phyloP scores from a whole-genome alignment of 2,797 vertebrate genomes.

The Steatocranus sp. region DNA sequence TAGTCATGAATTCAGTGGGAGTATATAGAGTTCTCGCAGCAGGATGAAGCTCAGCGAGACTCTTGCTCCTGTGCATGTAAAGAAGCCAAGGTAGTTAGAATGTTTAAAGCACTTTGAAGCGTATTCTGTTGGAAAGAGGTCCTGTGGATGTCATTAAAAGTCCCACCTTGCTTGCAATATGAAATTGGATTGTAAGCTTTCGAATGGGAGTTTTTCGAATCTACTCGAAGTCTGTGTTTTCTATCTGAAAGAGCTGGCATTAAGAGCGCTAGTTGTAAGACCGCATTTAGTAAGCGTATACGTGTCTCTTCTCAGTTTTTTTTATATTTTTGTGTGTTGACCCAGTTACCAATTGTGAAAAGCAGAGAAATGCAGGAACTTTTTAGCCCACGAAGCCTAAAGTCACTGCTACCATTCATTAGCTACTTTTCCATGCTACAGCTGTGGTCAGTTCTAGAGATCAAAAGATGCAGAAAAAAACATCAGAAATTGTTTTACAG shows the following conservation, averaged over 20 bases:
- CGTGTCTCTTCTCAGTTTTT: neutral
- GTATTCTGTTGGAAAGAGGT: neutral
- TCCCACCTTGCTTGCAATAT: neutral
- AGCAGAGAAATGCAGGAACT: neutral
- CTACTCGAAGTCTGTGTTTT: neutral
- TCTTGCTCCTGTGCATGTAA: neutral
- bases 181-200: neutral
- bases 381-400: neutral
- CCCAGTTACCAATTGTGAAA: slow-evolving; percentile 1
- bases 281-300: neutral
- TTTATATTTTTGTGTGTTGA: neutral
- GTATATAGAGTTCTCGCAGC: neutral
- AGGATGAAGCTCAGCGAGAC: neutral
- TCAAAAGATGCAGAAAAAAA: slow-evolving; percentile 26
- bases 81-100: neutral
- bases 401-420: slow-evolving; percentile 43
- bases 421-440: slow-evolving; percentile 27
- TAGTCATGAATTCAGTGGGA: neutral
- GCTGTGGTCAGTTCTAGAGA: slow-evolving; percentile 3
- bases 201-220: neutral
- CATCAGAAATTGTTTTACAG: slow-evolving; percentile 15
- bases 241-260: neutral
- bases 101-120: neutral
- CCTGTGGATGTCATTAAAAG: neutral
- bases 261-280: neutral